These are phyloP conservation scores for Hypena proboscidalis DNA, from an alignment of 2,888 invertebrate genomes.

Conservation along the genomic window DNA sequence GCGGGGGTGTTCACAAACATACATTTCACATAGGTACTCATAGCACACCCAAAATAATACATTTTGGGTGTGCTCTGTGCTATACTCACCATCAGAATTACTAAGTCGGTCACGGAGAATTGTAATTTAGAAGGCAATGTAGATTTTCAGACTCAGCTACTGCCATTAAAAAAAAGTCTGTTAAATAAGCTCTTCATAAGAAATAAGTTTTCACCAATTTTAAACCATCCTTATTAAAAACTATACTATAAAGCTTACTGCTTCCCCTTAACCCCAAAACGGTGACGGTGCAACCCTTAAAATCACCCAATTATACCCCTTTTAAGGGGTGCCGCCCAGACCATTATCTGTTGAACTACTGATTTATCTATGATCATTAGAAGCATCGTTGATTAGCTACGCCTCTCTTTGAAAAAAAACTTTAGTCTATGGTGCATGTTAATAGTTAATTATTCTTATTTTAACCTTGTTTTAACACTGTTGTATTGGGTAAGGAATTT, in stretches of 20 bases:
- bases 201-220: no score
- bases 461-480: constrained; percentile 22
- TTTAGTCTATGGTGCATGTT: constrained; percentile 18
- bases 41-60: no score
- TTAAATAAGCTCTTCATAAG: no score
- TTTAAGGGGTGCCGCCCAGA: constrained; percentile 71
- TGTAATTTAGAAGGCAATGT: no score
- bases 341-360: constrained; percentile 71
- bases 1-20: no score
- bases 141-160: no score
- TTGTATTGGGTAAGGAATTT: no score
- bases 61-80: no score
- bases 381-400: constrained; percentile 67
- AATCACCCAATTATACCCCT: constrained; percentile 78
- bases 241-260: constrained; percentile 6
- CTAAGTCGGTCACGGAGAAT: no score
- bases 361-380: constrained; percentile 79
- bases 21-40: no score
- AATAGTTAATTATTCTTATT: constrained; percentile 33
- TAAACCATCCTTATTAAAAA: neutral
- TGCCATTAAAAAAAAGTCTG: no score
- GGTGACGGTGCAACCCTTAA: constrained; percentile 77
- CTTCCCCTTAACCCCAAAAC: constrained; percentile 62
- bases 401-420: constrained; percentile 47
- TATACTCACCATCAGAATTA: no score